Evolutionary conservation across 2,113 vertebrate genomes (phyloP).

Genomic region (Leptobrachium ailaonicum): DNA sequence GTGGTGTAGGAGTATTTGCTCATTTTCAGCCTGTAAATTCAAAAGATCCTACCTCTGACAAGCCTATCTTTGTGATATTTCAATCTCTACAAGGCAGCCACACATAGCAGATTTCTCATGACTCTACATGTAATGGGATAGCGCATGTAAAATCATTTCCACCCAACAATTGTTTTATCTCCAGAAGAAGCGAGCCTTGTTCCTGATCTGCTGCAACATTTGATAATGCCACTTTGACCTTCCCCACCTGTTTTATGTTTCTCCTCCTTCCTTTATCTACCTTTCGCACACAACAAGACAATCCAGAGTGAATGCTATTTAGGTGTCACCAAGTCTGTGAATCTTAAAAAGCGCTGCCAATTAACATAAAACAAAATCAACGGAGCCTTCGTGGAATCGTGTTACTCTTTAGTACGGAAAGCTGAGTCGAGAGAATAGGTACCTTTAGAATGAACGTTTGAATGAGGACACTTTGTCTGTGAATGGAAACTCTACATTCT

Average conservation of each 20-base stretch:
- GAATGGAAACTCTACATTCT: slow-evolving; percentile 91
- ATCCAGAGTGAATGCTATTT: slow-evolving; percentile 83
- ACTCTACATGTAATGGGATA: slow-evolving; percentile 70
- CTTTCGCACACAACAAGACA: slow-evolving; percentile 84
- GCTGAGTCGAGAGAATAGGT: slow-evolving; percentile 82
- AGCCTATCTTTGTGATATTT: slow-evolving; percentile 24
- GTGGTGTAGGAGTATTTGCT: slow-evolving; percentile 58
- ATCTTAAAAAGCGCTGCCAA: slow-evolving; percentile 77
- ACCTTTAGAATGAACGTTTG: slow-evolving; percentile 83
- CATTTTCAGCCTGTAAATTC: slow-evolving; percentile 58
- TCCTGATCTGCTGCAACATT: slow-evolving; percentile 73
- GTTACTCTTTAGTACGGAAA: slow-evolving; percentile 84
- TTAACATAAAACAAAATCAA: slow-evolving; percentile 84
- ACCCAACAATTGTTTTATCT: slow-evolving; percentile 62
- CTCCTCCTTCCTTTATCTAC: slow-evolving; percentile 78
- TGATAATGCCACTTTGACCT: slow-evolving; percentile 76
- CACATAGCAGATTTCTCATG: slow-evolving; percentile 63
- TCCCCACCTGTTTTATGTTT: slow-evolving; percentile 84
- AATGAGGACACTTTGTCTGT: slow-evolving; percentile 96
- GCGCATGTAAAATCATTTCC: slow-evolving; percentile 73
- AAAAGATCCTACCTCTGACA: slow-evolving; percentile 56
- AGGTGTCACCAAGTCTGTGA: slow-evolving; percentile 84
- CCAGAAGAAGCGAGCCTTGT: slow-evolving; percentile 55
- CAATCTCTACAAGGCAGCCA: slow-evolving; percentile 32
- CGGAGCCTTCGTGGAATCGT: slow-evolving; percentile 77